Evolutionary conservation across 2,113 vertebrate species (phyloP), one percentile per base, ranked within the genome.

Genomic region (Sardina pilchardus): DNA sequence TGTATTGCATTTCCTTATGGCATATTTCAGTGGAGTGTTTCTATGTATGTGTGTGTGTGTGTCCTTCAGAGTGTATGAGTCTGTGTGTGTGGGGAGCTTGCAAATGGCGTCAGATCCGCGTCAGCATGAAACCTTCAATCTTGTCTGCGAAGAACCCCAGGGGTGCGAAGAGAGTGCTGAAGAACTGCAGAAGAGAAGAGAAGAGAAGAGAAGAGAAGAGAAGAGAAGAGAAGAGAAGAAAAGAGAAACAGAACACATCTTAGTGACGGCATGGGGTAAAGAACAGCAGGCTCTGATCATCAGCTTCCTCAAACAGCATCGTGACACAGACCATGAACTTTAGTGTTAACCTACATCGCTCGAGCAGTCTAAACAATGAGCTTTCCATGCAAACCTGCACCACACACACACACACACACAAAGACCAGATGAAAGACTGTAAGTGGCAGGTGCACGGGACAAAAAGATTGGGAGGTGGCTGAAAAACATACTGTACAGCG

Each of bases 151-250:
- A 85, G 92, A 97, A 97, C 88, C 92, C 93, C 92, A 96, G 92
- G 30, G 95, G 95, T 91, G 95, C 96, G 86, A 96, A 96, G 85
- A 95, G 94, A 86, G 93, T 96, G 92, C 96, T 95, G 92, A 95
- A 96, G 93, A 96, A 95, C 97, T 97, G 94, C 24, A 94, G 94
- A 90, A 10, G 30, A 45, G 81, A 53, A 53, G 24, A 90, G n/a
- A 81, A 82, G 81, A 88, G 86, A 59, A 75, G 88, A 43, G 88
- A 89, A 30, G 24, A 44, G 0, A 63, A 59, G 16, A 19, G 14
- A 36, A 47, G 53, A 94, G 94, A 90, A 10, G 30, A 45, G 81
- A 50, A 53, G 24, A 90, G n/a, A 81, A 82, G 82, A 88, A 85
- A 59, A 75, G 88, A 43, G 88, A 89, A 30, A 26, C 36, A 81